Percentiles rank a stretch among this genome's conserved stretches.
Conservation (phyloP, 2,888 invertebrate genomes). For the Zootermopsis nevadensis region DNA sequence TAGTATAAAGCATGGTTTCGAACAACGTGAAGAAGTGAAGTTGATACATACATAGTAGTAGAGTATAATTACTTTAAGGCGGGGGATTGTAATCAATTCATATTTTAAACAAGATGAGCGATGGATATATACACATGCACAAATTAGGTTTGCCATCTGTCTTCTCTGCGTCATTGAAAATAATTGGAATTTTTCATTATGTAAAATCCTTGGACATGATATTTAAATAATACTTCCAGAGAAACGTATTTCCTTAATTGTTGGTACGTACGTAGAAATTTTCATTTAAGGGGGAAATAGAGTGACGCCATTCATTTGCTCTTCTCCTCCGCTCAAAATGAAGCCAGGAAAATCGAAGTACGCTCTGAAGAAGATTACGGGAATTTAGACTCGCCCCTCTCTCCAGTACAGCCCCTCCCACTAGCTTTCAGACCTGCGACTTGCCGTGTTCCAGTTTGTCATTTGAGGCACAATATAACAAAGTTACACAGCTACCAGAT, state of each 20-base stretch:
- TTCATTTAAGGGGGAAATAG: background rate
- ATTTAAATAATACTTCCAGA: background rate
- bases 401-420: background rate
- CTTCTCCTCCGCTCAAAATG: background rate
- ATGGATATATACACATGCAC: background rate
- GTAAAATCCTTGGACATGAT: background rate
- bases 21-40: no score
- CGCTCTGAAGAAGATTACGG: background rate
- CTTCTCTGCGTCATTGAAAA: background rate
- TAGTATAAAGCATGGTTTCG: no score
- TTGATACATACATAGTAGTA: no score
- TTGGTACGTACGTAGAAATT: background rate
- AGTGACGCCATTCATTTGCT: background rate
- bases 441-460: background rate
- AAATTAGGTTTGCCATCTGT: background rate
- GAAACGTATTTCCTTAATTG: background rate
- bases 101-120: no score
- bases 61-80: no score
- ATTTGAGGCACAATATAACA: background rate
- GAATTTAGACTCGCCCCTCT: background rate
- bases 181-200: background rate
- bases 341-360: constrained; percentile 5
- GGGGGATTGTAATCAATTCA: no score
- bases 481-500: background rate
- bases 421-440: background rate